Evolutionary conservation across 2,797 vertebrate species (phyloP).

Genomic region (Gymnoscopelus braueri): DNA sequence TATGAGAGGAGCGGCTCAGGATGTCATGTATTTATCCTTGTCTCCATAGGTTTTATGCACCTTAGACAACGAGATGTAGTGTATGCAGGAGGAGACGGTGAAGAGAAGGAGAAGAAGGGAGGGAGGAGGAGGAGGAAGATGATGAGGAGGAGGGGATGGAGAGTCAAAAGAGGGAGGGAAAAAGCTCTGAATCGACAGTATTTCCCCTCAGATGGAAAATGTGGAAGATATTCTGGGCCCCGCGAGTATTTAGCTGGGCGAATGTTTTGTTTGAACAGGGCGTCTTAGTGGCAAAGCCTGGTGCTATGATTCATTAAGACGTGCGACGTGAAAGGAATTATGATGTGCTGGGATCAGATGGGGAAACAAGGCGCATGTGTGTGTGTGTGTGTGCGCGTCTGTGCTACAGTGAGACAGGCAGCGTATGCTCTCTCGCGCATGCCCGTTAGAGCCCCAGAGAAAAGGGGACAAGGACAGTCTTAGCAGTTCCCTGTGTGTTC

Average conservation of each 20-base stretch:
- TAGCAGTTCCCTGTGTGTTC: conserved; percentile 40
- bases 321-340: conserved; percentile 67
- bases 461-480: conserved; percentile 37
- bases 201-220: conserved; percentile 65
- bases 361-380: conserved; percentile 24
- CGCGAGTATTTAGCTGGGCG: conserved; percentile 63
- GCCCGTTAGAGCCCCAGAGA: conserved; percentile 7
- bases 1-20: conserved; percentile 49
- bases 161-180: background rate
- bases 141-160: conserved; percentile 1
- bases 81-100: conserved; percentile 40
- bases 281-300: conserved; percentile 56
- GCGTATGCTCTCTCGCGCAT: background rate
- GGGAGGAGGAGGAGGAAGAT: conserved; percentile 26
- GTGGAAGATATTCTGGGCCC: conserved; percentile 66
- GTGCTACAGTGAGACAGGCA: no score
- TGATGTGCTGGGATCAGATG: conserved; percentile 45
- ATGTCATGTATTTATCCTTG: conserved; percentile 71
- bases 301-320: conserved; percentile 76
- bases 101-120: conserved; percentile 24
- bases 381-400: background rate
- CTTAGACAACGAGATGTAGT: conserved; percentile 56
- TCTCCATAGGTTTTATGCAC: conserved; percentile 58
- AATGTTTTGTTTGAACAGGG: conserved; percentile 72
- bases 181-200: conserved; percentile 64